Percentiles rank a stretch among this genome's conserved stretches.
Evolutionary conservation across 2,797 vertebrate genomes (phyloP).

Genomic region (Enteromius mattozi): DNA sequence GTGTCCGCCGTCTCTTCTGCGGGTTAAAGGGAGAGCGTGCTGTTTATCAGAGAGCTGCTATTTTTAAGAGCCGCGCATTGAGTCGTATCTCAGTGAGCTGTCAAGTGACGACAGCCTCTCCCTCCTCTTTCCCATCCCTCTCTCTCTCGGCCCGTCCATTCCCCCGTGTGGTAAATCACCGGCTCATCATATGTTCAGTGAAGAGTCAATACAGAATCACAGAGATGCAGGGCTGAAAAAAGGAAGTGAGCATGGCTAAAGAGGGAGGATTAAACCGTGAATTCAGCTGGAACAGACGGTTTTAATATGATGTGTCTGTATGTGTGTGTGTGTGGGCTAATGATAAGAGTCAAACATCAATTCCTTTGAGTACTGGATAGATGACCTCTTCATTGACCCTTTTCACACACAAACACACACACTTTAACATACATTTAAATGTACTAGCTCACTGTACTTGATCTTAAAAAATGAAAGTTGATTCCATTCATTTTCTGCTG

Average conservation of each 20-base stretch:
- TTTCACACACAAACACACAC: background rate
- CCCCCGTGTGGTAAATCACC: slow-evolving; percentile 53
- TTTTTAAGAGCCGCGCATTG: slow-evolving; percentile 56
- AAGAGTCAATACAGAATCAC: slow-evolving; percentile 49
- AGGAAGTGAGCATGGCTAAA: slow-evolving; percentile 35
- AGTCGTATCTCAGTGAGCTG: slow-evolving; percentile 54
- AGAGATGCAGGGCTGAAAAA: slow-evolving; percentile 25
- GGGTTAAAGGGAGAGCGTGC: slow-evolving; percentile 27
- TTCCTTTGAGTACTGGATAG: background rate
- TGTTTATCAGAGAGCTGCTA: slow-evolving; percentile 56
- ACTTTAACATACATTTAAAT: background rate
- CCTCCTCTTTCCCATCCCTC: slow-evolving; percentile 30
- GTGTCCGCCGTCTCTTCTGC: slow-evolving; percentile 8
- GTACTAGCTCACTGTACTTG: background rate
- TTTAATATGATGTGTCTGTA: slow-evolving; percentile 55
- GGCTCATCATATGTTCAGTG: slow-evolving; percentile 49
- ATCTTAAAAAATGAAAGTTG: background rate
- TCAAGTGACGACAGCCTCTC: slow-evolving; percentile 53
- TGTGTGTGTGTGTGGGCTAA: background rate
- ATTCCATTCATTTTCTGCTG: background rate
- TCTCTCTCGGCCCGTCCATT: slow-evolving; percentile 19
- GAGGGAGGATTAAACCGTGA: slow-evolving; percentile 54
- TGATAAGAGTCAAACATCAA: slow-evolving; percentile 44
- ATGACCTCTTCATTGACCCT: slow-evolving; percentile 21
- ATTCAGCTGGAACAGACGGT: slow-evolving; percentile 54